phyloP scores from a whole-genome alignment of 2,888 invertebrate genomes.

The Atethmia centrago region DNA sequence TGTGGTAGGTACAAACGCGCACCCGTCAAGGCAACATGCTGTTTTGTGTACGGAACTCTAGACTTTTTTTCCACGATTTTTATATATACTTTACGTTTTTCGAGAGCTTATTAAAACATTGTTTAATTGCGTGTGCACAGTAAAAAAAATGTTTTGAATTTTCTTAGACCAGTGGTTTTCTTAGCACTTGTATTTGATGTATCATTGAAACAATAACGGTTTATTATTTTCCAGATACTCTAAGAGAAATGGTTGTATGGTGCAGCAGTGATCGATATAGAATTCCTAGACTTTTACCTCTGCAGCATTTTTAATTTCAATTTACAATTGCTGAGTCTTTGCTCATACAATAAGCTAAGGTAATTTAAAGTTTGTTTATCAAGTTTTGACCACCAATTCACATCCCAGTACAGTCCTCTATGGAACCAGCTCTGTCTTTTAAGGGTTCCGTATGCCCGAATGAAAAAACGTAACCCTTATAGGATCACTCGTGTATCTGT shows the following conservation, averaged over 20 bases:
- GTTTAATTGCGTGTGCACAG: slow-evolving; percentile 2
- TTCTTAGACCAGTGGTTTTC: not conserved
- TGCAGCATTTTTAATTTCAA: not conserved
- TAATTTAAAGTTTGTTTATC: not conserved
- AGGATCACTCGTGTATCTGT: no score
- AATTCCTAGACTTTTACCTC: no score
- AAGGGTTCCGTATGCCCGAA: no score
- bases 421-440: not conserved
- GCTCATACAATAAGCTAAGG: not conserved
- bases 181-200: not conserved
- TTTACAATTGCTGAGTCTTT: not conserved
- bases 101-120: slow-evolving; percentile 20
- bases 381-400: not conserved
- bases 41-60: slow-evolving; percentile 52
- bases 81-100: not conserved
- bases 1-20: slow-evolving; percentile 82
- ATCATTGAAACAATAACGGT: no score
- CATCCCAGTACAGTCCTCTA: no score
- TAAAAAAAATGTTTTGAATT: not conserved
- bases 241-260: not conserved
- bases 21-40: slow-evolving; percentile 70
- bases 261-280: not conserved
- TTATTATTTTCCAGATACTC: not conserved
- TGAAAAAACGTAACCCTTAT: no score
- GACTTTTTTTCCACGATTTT: slow-evolving; percentile 14